Conservation (phyloP, 2,888 invertebrate species). For the Pyrrhia umbra region DNA sequence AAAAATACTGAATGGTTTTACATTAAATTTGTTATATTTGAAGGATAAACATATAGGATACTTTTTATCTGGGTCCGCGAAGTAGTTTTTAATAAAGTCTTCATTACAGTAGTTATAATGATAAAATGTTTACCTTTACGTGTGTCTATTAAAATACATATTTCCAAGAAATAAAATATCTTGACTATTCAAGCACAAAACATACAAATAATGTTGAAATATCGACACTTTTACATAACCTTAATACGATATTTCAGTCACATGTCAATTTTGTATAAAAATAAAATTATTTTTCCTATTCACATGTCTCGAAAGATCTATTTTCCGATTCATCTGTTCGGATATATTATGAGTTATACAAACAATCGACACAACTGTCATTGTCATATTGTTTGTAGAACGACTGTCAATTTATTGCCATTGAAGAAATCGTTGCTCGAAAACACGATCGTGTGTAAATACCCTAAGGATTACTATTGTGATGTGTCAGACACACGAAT, state of each 20-base stretch:
- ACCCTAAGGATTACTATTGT: constrained; percentile 11
- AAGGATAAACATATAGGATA: no score
- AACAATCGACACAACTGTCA: constrained; percentile 4
- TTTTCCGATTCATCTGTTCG: background rate
- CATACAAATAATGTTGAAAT: background rate
- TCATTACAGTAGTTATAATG: constrained; percentile 21
- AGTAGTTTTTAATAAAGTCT: constrained; percentile 19
- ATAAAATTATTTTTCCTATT: constrained; percentile 9
- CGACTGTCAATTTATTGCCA: background rate
- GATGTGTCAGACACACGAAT: constrained; percentile 27
- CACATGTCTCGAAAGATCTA: constrained; percentile 5
- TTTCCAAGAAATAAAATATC: background rate
- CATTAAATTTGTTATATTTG: no score
- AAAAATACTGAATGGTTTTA: no score
- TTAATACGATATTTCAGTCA: constrained; percentile 1
- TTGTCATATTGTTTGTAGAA: constrained; percentile 19
- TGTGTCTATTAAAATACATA: no score
- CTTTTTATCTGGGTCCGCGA: no score
- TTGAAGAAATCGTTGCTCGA: background rate
- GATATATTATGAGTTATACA: background rate
- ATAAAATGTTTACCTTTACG: no score
- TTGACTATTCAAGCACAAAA: background rate
- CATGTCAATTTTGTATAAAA: background rate
- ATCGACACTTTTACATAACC: constrained; percentile 9
- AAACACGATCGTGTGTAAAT: background rate